These are phyloP conservation scores for Ostrea denselamellosa DNA, from an alignment of 1,140 invertebrate genomes.

Conservation along the genomic window DNA sequence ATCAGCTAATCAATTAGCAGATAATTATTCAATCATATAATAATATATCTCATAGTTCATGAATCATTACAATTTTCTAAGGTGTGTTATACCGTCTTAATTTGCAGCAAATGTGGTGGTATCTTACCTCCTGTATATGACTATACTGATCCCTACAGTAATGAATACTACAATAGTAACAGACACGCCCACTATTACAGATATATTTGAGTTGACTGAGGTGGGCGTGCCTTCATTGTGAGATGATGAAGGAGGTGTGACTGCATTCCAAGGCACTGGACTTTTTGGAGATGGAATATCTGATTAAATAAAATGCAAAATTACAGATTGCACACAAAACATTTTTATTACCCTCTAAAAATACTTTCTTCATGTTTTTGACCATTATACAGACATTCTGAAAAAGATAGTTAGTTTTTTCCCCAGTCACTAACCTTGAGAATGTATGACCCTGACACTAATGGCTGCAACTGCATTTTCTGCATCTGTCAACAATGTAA, in stretches of 20 bases:
- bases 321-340: too few species aligned
- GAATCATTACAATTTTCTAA: too few species aligned
- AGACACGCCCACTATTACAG: conserved; percentile 10
- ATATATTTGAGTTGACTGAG: not conserved
- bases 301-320: not conserved
- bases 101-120: not conserved
- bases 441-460: conserved; percentile 24
- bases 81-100: too few species aligned
- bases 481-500: conserved; percentile 46
- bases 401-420: too few species aligned
- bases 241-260: not conserved
- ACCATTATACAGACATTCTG: too few species aligned
- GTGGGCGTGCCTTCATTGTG: not conserved
- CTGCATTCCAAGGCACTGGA: not conserved
- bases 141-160: conserved; percentile 4
- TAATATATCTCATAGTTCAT: too few species aligned
- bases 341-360: too few species aligned
- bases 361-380: too few species aligned
- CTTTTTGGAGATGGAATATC: not conserved
- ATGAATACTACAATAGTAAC: conserved; percentile 2
- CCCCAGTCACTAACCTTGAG: conserved; percentile 31
- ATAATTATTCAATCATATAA: too few species aligned
- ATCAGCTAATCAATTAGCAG: too few species aligned
- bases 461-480: conserved; percentile 44
- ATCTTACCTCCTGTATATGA: conserved; percentile 11